These are phyloP conservation scores for Dasypus novemcinctus DNA, from an alignment of 2,113 vertebrate species.

Conservation along the genomic window DNA sequence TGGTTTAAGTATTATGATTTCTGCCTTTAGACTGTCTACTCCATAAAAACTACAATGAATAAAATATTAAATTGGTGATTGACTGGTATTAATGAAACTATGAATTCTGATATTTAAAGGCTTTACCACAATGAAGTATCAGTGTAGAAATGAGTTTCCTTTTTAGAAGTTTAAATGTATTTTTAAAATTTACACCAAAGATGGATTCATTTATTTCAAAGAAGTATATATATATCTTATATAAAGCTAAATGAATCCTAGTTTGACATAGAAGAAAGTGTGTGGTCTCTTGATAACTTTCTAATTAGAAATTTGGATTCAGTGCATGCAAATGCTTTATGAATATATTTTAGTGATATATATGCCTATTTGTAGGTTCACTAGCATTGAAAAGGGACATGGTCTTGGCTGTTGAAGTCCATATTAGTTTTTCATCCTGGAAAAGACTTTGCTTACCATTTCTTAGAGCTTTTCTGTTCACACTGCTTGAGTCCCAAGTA, in stretches of 20 bases:
- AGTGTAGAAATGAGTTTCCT: background rate
- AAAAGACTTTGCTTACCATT: background rate
- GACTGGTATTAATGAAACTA: background rate
- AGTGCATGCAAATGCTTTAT: background rate
- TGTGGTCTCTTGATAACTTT: background rate
- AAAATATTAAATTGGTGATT: constrained; percentile 23
- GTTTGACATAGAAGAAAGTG: background rate
- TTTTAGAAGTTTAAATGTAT: constrained; percentile 24
- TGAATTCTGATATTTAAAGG: constrained; percentile 10
- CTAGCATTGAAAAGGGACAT: background rate
- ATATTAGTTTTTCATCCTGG: background rate
- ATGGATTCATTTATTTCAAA: background rate
- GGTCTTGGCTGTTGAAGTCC: background rate
- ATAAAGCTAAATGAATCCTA: background rate
- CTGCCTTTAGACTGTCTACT: background rate
- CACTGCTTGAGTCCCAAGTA: background rate
- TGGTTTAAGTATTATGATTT: constrained; percentile 18
- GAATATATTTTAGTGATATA: constrained; percentile 11
- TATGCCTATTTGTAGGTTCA: background rate
- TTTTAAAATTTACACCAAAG: background rate
- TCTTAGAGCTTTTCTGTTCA: background rate
- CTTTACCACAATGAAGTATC: constrained; percentile 23
- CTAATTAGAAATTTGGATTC: constrained; percentile 24
- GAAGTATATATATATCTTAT: background rate
- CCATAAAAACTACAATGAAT: background rate